These are phyloP conservation scores for Chymomyza costata DNA, from an alignment of 1,140 invertebrate species.

Conservation along the genomic window DNA sequence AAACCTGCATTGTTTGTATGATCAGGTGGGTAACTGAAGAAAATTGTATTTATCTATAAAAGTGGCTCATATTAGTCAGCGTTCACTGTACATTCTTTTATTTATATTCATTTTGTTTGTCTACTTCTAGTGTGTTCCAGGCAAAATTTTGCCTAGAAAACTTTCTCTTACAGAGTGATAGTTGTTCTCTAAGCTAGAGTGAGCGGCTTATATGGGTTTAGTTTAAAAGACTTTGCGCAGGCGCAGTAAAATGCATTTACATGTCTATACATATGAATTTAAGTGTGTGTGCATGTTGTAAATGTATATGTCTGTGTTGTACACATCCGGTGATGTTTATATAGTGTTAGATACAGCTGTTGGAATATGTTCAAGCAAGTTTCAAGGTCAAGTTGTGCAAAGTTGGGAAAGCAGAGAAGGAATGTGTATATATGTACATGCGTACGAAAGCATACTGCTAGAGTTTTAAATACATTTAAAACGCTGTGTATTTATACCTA, in stretches of 20 bases:
- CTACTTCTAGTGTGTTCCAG: conserved; percentile 37
- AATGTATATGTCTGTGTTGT: conserved; percentile 22
- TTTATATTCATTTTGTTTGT: too few species aligned
- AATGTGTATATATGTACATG: too few species aligned
- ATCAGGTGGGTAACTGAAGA: too few species aligned
- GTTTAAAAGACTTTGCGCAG: conserved; percentile 16
- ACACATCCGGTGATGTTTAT: conserved; percentile 63
- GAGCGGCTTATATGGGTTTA: conserved; percentile 2
- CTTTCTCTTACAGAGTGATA: conserved; percentile 41
- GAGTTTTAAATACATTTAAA: too few species aligned
- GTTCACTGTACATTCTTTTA: conserved; percentile 13
- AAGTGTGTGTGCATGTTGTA: not conserved
- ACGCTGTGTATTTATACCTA: too few species aligned
- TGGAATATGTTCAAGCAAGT: conserved; percentile 38
- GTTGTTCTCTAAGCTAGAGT: too few species aligned
- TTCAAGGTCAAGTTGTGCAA: conserved; percentile 64
- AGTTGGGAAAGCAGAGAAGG: too few species aligned
- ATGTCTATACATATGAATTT: too few species aligned
- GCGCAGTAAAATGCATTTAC: conserved; percentile 10
- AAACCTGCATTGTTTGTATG: too few species aligned
- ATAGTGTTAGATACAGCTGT: conserved; percentile 40
- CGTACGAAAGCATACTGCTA: not conserved
- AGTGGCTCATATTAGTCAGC: too few species aligned
- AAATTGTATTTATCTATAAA: too few species aligned
- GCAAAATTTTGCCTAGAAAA: conserved; percentile 34